Conservation (phyloP, 1,140 invertebrate genomes). For the Doryteuthis pealeii region DNA sequence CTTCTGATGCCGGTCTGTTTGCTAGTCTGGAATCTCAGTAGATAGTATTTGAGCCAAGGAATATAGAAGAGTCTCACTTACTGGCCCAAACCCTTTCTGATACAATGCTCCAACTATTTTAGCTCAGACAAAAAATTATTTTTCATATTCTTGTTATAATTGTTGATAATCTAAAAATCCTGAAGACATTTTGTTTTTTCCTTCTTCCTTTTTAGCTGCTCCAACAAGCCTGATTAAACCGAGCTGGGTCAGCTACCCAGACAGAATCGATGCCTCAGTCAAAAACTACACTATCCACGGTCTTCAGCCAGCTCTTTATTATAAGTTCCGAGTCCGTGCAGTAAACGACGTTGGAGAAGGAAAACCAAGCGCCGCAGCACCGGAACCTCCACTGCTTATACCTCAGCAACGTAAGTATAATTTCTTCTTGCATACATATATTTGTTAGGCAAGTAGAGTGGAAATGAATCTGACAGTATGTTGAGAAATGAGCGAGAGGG, state of each 20-base stretch:
- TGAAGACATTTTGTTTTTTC: too few relatives aligned
- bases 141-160: too few relatives aligned
- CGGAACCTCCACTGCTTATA: conserved; percentile 74
- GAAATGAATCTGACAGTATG: too few relatives aligned
- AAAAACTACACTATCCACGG: conserved; percentile 77
- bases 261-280: conserved; percentile 79
- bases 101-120: too few relatives aligned
- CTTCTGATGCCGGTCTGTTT: neutral
- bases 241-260: conserved; percentile 81
- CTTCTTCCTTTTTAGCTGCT: neutral
- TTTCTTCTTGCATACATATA: neutral
- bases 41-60: too few relatives aligned
- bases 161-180: too few relatives aligned
- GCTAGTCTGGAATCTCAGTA: too few relatives aligned
- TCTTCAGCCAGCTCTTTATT: conserved; percentile 89
- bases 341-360: conserved; percentile 91
- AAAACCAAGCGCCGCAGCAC: conserved; percentile 80
- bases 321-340: conserved; percentile 94
- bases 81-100: too few relatives aligned
- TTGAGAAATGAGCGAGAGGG: too few relatives aligned
- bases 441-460: too few relatives aligned
- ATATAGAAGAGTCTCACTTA: too few relatives aligned
- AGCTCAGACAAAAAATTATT: too few relatives aligned
- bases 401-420: conserved; percentile 85
- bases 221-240: neutral